Percentiles rank a stretch among this genome's conserved stretches.
These are phyloP conservation scores for Drosophila tanythrix DNA, from an alignment of 2,888 invertebrate genomes.

Conservation along the genomic window DNA sequence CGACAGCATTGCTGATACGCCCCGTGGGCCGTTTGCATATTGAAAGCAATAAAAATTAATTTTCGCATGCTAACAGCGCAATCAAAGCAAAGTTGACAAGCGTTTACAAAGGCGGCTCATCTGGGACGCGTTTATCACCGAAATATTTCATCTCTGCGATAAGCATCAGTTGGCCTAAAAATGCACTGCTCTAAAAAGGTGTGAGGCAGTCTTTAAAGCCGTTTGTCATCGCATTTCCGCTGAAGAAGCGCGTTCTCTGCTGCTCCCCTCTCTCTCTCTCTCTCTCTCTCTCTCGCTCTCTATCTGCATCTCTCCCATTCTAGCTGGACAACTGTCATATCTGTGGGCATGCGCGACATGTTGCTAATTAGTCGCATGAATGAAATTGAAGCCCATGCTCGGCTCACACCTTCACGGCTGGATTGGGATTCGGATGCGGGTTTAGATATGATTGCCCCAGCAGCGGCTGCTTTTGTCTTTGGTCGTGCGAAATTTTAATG, in stretches of 20 bases:
- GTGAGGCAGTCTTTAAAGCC: constrained; percentile 50
- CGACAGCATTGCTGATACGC: constrained; percentile 68
- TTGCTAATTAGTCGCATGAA: constrained; percentile 84
- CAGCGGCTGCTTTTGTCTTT: constrained; percentile 63
- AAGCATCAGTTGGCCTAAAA: constrained; percentile 63
- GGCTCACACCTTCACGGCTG: constrained; percentile 76
- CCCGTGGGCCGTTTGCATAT: constrained; percentile 69
- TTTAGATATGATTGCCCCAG: constrained; percentile 28
- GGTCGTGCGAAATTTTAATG: constrained; percentile 80
- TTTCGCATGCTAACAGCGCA: constrained; percentile 76
- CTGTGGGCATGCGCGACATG: constrained; percentile 82
- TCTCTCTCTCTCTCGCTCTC: not conserved
- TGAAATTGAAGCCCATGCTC: constrained; percentile 82
- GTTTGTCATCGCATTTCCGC: constrained; percentile 82
- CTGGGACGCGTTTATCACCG: constrained; percentile 70
- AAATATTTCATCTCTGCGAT: constrained; percentile 83
- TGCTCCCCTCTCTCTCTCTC: not conserved
- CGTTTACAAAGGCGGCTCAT: constrained; percentile 75
- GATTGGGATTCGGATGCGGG: constrained; percentile 35
- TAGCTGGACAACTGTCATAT: constrained; percentile 52
- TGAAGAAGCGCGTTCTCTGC: constrained; percentile 50
- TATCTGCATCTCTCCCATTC: constrained; percentile 5
- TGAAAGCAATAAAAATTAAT: constrained; percentile 78
- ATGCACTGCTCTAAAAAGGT: constrained; percentile 41
- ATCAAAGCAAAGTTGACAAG: constrained; percentile 78